phyloP scores from a whole-genome alignment of 2,113 vertebrate species.

The Grantiella picta region DNA sequence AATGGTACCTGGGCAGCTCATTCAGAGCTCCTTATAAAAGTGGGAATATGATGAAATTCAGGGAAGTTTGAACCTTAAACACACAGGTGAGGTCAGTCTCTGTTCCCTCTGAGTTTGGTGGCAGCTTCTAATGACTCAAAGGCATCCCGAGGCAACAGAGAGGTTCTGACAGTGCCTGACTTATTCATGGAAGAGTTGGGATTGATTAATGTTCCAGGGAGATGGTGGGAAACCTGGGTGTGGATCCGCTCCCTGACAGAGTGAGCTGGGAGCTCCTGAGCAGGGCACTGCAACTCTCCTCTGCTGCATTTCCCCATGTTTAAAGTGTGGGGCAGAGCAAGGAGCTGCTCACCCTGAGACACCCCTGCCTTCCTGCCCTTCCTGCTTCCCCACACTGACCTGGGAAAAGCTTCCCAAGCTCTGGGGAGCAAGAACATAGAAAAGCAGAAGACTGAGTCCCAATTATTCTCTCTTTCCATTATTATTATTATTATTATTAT shows the following conservation, averaged over 20 bases:
- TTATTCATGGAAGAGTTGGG: background rate
- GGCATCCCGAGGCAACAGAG: background rate
- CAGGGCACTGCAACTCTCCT: background rate
- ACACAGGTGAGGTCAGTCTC: rapidly evolving
- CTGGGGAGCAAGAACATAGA: background rate
- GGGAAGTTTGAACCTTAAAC: background rate
- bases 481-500: background rate
- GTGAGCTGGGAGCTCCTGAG: background rate
- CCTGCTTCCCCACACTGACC: background rate
- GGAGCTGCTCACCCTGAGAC: background rate
- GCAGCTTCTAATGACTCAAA: background rate
- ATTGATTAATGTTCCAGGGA: background rate
- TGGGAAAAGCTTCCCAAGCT: background rate
- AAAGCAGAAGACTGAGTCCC: background rate
- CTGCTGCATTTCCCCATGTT: background rate
- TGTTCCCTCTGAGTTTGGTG: background rate
- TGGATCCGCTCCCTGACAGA: rapidly evolving
- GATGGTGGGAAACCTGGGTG: rapidly evolving
- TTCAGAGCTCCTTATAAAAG: background rate
- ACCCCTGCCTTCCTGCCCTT: background rate
- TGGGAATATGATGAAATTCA: background rate
- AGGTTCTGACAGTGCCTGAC: background rate
- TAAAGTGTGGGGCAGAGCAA: rapidly evolving
- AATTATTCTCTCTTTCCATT: background rate
- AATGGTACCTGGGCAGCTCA: background rate